Evolutionary conservation across 1,140 invertebrate genomes (phyloP).

Genomic region (Drosophila bocqueti): DNA sequence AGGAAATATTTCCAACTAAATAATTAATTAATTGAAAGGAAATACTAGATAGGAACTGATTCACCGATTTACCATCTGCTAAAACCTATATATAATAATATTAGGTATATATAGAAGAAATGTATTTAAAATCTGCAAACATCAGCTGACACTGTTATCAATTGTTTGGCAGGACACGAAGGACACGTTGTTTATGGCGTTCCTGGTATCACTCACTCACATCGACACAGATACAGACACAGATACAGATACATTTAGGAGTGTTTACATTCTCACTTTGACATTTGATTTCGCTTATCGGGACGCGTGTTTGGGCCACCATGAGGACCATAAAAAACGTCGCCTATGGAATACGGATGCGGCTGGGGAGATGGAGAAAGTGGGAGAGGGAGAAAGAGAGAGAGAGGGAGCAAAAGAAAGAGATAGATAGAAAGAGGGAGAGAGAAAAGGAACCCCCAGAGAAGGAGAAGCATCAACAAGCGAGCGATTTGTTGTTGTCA

Average conservation of each 20-base stretch:
- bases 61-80: too few species aligned
- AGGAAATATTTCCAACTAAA: too few species aligned
- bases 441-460: background rate
- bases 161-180: slow-evolving; percentile 17
- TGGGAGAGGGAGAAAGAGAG: background rate
- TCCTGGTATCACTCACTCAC: slow-evolving; percentile 30
- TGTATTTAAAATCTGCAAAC: background rate
- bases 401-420: background rate
- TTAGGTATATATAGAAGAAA: too few species aligned
- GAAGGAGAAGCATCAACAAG: slow-evolving; percentile 51
- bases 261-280: slow-evolving; percentile 76
- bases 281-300: slow-evolving; percentile 79
- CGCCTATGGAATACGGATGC: slow-evolving; percentile 45
- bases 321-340: slow-evolving; percentile 62
- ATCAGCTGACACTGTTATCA: slow-evolving; percentile 14
- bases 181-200: slow-evolving; percentile 48
- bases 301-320: slow-evolving; percentile 51
- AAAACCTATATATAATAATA: too few species aligned
- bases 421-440: slow-evolving; percentile 7
- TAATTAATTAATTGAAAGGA: too few species aligned
- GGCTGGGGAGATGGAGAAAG: background rate
- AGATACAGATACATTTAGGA: slow-evolving; percentile 49
- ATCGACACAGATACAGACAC: background rate
- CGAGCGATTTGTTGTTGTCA: slow-evolving; percentile 56
- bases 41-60: too few species aligned